Evolutionary conservation across 2,888 invertebrate genomes (phyloP).

Genomic region (Agapostemon virescens): DNA sequence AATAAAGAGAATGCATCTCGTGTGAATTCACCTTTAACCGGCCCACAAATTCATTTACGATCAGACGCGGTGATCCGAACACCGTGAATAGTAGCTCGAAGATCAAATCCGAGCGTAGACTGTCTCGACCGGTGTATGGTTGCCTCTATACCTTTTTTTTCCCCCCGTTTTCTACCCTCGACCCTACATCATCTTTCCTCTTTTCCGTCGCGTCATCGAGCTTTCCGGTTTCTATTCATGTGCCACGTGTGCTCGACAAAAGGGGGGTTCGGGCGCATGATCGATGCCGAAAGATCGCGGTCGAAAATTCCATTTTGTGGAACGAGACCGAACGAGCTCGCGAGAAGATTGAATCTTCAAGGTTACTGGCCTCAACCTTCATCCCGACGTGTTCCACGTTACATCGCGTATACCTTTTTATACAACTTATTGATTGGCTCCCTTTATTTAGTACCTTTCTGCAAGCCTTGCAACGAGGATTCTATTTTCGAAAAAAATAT

Average conservation of each 20-base stretch:
- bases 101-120: constrained; percentile 35
- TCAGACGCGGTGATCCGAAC: constrained; percentile 16
- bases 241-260: constrained; percentile 8
- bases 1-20: neutral
- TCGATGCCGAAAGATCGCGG: neutral
- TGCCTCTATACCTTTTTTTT: constrained; percentile 7
- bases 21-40: neutral
- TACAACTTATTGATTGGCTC: neutral
- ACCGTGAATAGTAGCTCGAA: constrained; percentile 29
- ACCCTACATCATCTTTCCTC: neutral
- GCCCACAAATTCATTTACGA: constrained; percentile 29
- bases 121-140: constrained; percentile 19
- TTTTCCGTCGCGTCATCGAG: neutral
- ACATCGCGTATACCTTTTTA: neutral
- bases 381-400: neutral
- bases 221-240: constrained; percentile 1
- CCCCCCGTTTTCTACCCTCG: neutral
- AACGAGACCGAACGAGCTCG: neutral
- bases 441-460: neutral
- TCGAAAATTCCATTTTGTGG: neutral
- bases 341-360: constrained; percentile 6
- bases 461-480: neutral
- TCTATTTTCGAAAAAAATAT: constrained; percentile 1
- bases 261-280: neutral
- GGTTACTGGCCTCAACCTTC: neutral